Base-by-base conservation (phyloP, 2,113 vertebrate species). In the Rutilus rutilus region DNA sequence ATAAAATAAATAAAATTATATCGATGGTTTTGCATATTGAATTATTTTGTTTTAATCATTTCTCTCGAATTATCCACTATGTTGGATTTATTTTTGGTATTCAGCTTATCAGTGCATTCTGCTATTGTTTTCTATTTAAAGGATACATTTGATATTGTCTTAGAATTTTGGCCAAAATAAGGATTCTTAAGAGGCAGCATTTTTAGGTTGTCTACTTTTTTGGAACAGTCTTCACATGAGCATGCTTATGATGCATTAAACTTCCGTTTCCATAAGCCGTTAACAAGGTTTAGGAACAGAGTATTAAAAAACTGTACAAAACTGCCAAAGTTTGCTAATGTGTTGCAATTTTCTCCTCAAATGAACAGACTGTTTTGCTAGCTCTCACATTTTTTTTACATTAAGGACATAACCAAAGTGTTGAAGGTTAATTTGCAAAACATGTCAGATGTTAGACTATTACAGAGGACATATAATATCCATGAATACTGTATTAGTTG, bases 391-490 rank as follows among this genome's bases (percentile, higher is more conserved):
- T 85, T 27, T 36, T 36, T 65, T 78, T 4, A 27, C 42, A 54
- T 79, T 78, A 80, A 52, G 60, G 17, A 81, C 69, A 45, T 21
- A 47, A 86, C 19, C 39, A 52, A 86, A 62, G 36, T 71, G 64
- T 60, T 23, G 39, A 69, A 81, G 78, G 67, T 71, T 86, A 59
- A 86, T 86, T 73, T 74, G n/a, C 45, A 47, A 78, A 78, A 76
- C 73, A 67, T 85, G 64, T 78, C 6, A 8, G 8, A 25, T 54
- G 23, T 78, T 54, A 15, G n/a, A 33, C 79, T 82, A 27, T 67
- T 67, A 64, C 79, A 79, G 27, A 67, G 15, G 45, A 27, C 60
- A 67, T 54, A 67, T 39, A 33, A 67, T 60, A 23, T 17, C 30
- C 19, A 54, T 39, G 25, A 62, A 67, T 69, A 25, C 25, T 85